Evolutionary conservation across 23 tunicate species (phyloP).

Genomic region (Ascidia mentula): DNA sequence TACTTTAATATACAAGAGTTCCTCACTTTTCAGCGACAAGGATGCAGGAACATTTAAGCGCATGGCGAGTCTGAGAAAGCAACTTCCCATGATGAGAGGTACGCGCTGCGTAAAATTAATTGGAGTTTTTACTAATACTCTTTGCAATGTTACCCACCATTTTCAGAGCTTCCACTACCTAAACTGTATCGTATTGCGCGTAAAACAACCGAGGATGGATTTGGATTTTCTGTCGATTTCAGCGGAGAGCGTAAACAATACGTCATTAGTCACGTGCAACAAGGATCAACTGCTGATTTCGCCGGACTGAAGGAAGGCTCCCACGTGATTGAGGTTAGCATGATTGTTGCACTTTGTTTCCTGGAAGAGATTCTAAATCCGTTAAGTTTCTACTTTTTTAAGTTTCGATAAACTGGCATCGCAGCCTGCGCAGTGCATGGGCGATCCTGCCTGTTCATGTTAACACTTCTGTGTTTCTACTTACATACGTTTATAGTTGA

Average conservation of each 20-base stretch:
- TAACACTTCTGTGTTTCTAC: no score
- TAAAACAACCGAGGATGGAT: slow-evolving; percentile 15
- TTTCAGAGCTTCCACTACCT: slow-evolving; percentile 83
- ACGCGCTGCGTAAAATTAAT: background rate
- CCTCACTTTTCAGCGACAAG: background rate
- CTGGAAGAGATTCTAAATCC: no score
- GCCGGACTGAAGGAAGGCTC: slow-evolving; percentile 76
- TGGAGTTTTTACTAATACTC: background rate
- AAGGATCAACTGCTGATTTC: slow-evolving; percentile 70
- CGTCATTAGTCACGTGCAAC: slow-evolving; percentile 39
- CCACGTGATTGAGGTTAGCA: slow-evolving; percentile 70
- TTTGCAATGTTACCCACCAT: background rate
- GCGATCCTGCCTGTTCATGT: no score
- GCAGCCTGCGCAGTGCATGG: no score
- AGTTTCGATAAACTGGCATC: no score
- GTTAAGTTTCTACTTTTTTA: no score
- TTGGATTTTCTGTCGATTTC: slow-evolving; percentile 64
- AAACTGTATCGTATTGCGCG: slow-evolving; percentile 70
- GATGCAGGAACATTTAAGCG: background rate
- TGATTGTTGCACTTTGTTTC: background rate
- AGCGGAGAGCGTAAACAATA: slow-evolving; percentile 66
- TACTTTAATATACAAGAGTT: background rate
- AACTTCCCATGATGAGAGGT: background rate
- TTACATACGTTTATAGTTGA: slow-evolving; percentile 60
- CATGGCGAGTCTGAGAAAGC: background rate